Conservation (phyloP, 1,140 invertebrate species). For the Drosophila subpulchrella region DNA sequence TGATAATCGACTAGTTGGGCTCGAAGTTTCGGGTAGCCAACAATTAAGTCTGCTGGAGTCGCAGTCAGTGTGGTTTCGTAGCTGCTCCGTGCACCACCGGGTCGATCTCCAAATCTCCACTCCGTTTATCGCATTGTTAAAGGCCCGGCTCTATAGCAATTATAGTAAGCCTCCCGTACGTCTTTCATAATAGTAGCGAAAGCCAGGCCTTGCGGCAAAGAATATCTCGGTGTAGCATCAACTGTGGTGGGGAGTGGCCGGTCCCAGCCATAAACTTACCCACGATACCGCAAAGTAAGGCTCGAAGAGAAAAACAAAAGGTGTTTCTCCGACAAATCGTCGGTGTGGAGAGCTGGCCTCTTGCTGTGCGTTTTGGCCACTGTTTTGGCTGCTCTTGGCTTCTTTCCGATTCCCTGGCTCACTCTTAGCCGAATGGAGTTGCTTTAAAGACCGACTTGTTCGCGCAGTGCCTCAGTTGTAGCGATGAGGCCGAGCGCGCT, state of each 20-base stretch:
- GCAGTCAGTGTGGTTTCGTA: slow-evolving; percentile 34
- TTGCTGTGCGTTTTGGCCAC: slow-evolving; percentile 16
- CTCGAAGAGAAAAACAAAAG: slow-evolving; percentile 36
- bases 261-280: slow-evolving; percentile 36
- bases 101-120: slow-evolving; percentile 6
- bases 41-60: slow-evolving; percentile 36
- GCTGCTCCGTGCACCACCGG: slow-evolving; percentile 24
- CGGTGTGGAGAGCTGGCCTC: background rate
- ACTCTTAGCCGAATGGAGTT: slow-evolving; percentile 17
- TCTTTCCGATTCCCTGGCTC: background rate
- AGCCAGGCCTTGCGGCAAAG: slow-evolving; percentile 19
- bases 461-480: slow-evolving; percentile 22
- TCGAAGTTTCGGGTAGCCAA: slow-evolving; percentile 29
- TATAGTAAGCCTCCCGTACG: slow-evolving; percentile 24
- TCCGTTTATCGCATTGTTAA: slow-evolving; percentile 19
- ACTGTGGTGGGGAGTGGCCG: slow-evolving; percentile 14
- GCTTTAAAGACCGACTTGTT: slow-evolving; percentile 15
- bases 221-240: slow-evolving; percentile 39
- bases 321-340: background rate
- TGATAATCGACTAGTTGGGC: slow-evolving; percentile 44
- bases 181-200: slow-evolving; percentile 50
- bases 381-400: slow-evolving; percentile 19
- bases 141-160: slow-evolving; percentile 19
- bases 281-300: slow-evolving; percentile 55
- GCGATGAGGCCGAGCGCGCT: slow-evolving; percentile 38